Evolutionary conservation across 2,888 invertebrate species (phyloP).

Genomic region (Pedicia rivosa): DNA sequence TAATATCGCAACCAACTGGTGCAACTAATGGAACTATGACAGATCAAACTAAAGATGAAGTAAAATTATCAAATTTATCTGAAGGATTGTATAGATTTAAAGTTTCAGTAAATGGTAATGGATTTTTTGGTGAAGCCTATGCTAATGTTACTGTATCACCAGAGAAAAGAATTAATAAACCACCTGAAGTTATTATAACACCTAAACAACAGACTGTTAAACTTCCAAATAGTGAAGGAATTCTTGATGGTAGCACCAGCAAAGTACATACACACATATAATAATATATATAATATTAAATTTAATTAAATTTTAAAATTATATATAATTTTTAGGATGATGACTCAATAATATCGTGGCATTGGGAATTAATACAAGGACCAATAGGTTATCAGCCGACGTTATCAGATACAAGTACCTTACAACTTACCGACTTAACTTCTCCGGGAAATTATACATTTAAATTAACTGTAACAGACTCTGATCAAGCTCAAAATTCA

Average conservation of each 20-base stretch:
- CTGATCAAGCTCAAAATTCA: slow-evolving; percentile 71
- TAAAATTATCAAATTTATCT: slow-evolving; percentile 67
- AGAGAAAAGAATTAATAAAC: slow-evolving; percentile 64
- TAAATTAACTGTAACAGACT: slow-evolving; percentile 80
- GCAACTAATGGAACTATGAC: slow-evolving; percentile 58
- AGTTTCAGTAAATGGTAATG: slow-evolving; percentile 63
- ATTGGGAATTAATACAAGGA: slow-evolving; percentile 83
- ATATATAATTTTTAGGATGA: slow-evolving; percentile 39
- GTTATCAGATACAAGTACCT: slow-evolving; percentile 60
- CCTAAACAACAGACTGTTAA: slow-evolving; percentile 76
- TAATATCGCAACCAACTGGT: slow-evolving; percentile 72
- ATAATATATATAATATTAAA: too few relatives aligned
- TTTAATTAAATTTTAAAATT: too few relatives aligned
- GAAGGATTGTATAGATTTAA: slow-evolving; percentile 82
- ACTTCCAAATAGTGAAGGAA: slow-evolving; percentile 75
- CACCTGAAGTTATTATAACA: slow-evolving; percentile 72
- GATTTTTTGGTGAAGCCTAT: slow-evolving; percentile 61
- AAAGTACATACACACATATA: slow-evolving; percentile 25
- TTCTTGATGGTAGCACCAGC: slow-evolving; percentile 72
- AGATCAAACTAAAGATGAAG: slow-evolving; percentile 66
- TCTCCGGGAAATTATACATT: slow-evolving; percentile 83
- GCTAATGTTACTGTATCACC: slow-evolving; percentile 85
- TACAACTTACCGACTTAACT: slow-evolving; percentile 67
- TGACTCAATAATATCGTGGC: slow-evolving; percentile 71
- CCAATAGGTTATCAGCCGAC: slow-evolving; percentile 75